Evolutionary conservation across 1,140 invertebrate species (phyloP).

Genomic region (Pogonomyrmex barbatus): DNA sequence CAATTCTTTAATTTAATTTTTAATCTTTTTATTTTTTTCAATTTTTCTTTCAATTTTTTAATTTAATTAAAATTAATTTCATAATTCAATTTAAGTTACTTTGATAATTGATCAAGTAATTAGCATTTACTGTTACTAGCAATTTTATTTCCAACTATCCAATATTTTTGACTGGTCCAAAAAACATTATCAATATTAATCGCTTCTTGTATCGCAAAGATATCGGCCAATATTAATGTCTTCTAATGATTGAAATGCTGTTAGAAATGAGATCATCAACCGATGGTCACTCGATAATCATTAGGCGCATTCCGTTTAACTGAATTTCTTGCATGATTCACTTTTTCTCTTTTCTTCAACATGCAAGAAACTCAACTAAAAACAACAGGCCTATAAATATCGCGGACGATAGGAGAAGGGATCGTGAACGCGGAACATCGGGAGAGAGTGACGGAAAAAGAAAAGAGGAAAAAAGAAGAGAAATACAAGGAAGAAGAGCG

Average conservation of each 20-base stretch:
- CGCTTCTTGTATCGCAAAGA: neutral
- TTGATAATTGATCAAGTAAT: neutral
- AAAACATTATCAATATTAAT: neutral
- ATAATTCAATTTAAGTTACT: neutral
- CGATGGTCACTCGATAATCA: too few species aligned
- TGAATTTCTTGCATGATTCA: too few species aligned
- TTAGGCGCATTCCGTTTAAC: too few species aligned
- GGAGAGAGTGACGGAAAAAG: constrained; percentile 24
- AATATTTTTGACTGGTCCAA: neutral
- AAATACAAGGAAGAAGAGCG: neutral
- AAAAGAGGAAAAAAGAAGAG: neutral
- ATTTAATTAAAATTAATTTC: neutral
- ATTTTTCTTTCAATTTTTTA: too few species aligned
- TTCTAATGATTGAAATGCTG: too few species aligned
- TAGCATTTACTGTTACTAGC: neutral
- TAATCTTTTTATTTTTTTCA: too few species aligned
- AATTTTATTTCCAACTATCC: neutral
- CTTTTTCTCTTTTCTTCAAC: too few species aligned
- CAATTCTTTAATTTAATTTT: too few species aligned
- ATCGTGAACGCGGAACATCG: neutral
- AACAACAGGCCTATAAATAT: constrained; percentile 30
- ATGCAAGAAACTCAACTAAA: too few species aligned
- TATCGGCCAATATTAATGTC: too few species aligned
- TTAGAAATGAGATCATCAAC: too few species aligned
- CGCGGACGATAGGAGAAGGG: neutral